Evolutionary conservation across 1,140 invertebrate species (phyloP).

Genomic region (Halotydeus destructor): DNA sequence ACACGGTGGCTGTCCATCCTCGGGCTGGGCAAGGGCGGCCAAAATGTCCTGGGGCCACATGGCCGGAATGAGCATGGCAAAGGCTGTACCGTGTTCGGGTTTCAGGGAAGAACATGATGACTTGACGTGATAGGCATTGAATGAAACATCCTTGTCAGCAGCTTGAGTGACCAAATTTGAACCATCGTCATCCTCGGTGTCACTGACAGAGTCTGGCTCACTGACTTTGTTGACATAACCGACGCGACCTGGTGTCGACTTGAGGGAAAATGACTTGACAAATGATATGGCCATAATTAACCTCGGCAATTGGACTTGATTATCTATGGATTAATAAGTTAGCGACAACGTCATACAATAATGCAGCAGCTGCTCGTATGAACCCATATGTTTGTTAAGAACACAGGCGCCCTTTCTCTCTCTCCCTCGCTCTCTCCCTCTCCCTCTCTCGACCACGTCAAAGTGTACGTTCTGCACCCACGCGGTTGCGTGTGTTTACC

Average conservation of each 20-base stretch:
- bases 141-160: neutral
- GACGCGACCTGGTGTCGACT: neutral
- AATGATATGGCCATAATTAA: constrained; percentile 10
- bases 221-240: constrained; percentile 2
- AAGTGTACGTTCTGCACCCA: too few species aligned
- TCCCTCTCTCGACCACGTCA: too few species aligned
- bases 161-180: neutral
- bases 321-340: too few species aligned
- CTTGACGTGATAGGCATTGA: neutral
- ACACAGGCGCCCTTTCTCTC: too few species aligned
- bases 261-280: constrained; percentile 5
- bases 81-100: constrained; percentile 29
- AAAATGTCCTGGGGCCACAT: constrained; percentile 93
- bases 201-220: constrained; percentile 7
- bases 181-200: constrained; percentile 7
- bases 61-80: constrained; percentile 70
- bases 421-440: too few species aligned
- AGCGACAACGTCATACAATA: too few species aligned
- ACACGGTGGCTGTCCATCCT: constrained; percentile 2
- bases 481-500: too few species aligned
- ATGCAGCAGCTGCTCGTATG: too few species aligned
- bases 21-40: constrained; percentile 39
- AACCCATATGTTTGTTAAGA: too few species aligned
- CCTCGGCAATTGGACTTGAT: too few species aligned
- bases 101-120: neutral